Base-by-base conservation (phyloP, 1,140 invertebrate genomes). In the Drosophila ambigua region DNA sequence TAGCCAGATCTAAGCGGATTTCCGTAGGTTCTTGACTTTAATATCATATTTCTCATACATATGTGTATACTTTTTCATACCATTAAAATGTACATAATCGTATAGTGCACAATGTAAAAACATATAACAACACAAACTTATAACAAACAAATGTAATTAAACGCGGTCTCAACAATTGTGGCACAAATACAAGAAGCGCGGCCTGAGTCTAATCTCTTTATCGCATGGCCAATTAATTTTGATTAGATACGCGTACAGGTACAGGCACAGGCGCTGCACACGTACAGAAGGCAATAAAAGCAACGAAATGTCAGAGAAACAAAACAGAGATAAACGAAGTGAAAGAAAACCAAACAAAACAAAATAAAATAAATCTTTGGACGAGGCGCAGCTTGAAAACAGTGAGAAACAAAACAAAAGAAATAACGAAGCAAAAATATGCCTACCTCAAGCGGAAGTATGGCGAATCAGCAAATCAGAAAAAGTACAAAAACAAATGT, bases 181-280 rank as follows among this genome's bases (percentile, higher is more conserved):
- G 26, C 41, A 24, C 24, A 41, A 50, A 26, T 23, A 31, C 43
- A 45, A 58, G 55, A 46, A 44, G 48, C 11, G 35, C 35, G 35
- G 35, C 15, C 59, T 45, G 44, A 13, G 61, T 64, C 71, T 75
- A 82, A 85, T 85, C 82, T 82, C 52, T 82, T 82, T 85, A 85
- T 85, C 82, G 82, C 63, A 81, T n/a, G 83, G 62, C 78, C 83
- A 85, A 87, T 85, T 87, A 87, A 82, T 66, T 85, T 72, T 68
- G 82, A 82, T 85, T 78, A 85, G 72, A 61, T 75, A 66, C 52
- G 61, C 61, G 28, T 49, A 64, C 35, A 41, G 11, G 13, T 68
- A 65, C 61, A 66, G 23, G n/a, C 43, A 50, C 59, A 35, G 31
- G 9, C 28, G 2, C 28, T 28, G 5, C 61, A 46, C 77, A 76